Conservation (phyloP, 2,888 invertebrate species). For the Hypena proboscidalis region DNA sequence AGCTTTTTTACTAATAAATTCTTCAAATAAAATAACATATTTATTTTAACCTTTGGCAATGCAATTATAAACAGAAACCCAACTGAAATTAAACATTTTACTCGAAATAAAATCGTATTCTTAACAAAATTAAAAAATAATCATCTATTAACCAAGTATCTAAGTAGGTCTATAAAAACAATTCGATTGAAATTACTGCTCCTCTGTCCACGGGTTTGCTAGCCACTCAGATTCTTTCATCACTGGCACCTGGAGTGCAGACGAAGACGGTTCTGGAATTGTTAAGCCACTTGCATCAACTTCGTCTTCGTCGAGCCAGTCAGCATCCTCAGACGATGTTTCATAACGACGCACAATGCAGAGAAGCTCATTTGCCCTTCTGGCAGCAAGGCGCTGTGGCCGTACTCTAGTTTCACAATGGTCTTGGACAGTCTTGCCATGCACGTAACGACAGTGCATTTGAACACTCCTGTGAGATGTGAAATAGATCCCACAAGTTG, state of each 20-base stretch:
- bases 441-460: constrained; percentile 19
- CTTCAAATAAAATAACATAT: too few species aligned
- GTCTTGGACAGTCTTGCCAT: constrained; percentile 30
- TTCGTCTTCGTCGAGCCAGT: constrained; percentile 27
- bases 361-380: constrained; percentile 39
- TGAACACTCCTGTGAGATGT: constrained; percentile 30
- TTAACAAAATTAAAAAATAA: constrained; percentile 32
- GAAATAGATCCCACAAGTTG: constrained; percentile 34
- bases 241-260: constrained; percentile 31
- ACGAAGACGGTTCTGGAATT: constrained; percentile 32
- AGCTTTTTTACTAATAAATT: constrained; percentile 22
- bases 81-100: too few species aligned
- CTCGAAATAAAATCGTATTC: constrained; percentile 30
- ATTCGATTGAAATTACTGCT: constrained; percentile 14
- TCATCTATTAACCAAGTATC: constrained; percentile 24
- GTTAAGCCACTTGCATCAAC: constrained; percentile 31
- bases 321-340: constrained; percentile 25
- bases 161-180: constrained; percentile 35
- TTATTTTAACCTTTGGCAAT: too few species aligned
- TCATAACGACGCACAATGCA: constrained; percentile 24
- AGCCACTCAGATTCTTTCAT: constrained; percentile 23
- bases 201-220: constrained; percentile 30
- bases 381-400: constrained; percentile 37
- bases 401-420: constrained; percentile 27
- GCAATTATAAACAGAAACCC: constrained; percentile 26